phyloP scores from a whole-genome alignment of 2,797 vertebrate genomes.

The Scomberomorus guttatus region DNA sequence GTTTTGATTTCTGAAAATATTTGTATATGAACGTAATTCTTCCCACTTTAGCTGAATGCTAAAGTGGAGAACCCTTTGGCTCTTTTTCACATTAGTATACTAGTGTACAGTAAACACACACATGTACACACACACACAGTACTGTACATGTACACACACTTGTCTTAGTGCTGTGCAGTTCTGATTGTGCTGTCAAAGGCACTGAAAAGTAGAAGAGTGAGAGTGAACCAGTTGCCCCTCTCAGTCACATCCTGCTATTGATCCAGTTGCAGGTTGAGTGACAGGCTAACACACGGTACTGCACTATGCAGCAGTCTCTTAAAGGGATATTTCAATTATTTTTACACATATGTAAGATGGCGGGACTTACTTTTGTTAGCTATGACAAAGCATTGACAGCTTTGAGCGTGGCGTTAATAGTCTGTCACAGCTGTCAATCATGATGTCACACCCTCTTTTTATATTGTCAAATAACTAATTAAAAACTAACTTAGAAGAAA shows the following conservation, averaged over 20 bases:
- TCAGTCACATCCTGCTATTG: not conserved
- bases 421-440: too few species aligned
- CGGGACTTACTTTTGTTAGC: too few species aligned
- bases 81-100: not conserved
- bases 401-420: not conserved
- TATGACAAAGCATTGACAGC: not conserved
- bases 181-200: not conserved
- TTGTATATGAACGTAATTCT: not conserved
- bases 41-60: not conserved
- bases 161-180: not conserved
- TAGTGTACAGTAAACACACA: too few species aligned
- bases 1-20: not conserved
- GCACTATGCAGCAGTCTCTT: not conserved
- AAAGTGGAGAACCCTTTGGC: not conserved
- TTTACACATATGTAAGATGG: not conserved
- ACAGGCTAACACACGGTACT: not conserved
- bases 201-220: slow-evolving; percentile 1
- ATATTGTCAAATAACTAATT: too few species aligned
- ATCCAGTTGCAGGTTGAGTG: slow-evolving; percentile 7
- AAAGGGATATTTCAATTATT: not conserved
- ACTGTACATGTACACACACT: not conserved
- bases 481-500: too few species aligned
- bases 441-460: too few species aligned
- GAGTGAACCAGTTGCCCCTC: not conserved
- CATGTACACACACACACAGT: not conserved